phyloP scores from a whole-genome alignment of 2,797 vertebrate species.

The Sylvia borin region DNA sequence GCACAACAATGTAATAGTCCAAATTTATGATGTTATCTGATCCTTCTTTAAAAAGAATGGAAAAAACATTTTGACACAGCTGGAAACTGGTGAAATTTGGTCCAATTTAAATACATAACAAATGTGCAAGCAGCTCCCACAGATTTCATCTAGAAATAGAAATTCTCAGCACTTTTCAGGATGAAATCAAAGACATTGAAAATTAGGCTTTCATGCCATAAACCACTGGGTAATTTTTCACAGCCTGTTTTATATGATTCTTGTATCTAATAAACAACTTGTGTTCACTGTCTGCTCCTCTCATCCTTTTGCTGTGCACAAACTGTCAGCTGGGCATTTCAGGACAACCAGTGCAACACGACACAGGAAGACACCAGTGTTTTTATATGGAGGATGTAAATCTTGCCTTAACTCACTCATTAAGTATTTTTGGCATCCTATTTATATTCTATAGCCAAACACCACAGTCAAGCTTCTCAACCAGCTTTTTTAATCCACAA shows the following conservation, averaged over 20 bases:
- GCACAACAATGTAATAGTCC: not conserved
- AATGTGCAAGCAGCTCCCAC: not conserved
- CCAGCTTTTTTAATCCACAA: not conserved
- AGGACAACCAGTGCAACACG: not conserved
- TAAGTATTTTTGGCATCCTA: not conserved
- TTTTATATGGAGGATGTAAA: not conserved
- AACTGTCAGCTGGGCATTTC: not conserved
- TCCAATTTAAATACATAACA: not conserved
- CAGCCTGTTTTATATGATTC: not conserved
- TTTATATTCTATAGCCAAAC: not conserved
- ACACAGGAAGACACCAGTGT: not conserved
- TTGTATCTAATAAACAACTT: not conserved
- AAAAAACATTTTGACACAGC: not conserved
- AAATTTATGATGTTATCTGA: not conserved
- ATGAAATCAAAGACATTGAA: not conserved
- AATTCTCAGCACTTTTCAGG: conserved; percentile 4
- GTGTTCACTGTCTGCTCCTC: not conserved
- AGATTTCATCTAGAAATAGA: not conserved
- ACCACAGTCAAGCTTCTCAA: not conserved
- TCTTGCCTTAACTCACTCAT: not conserved
- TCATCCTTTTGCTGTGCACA: not conserved
- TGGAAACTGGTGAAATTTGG: not conserved
- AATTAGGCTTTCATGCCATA: not conserved
- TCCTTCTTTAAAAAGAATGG: not conserved
- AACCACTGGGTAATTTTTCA: not conserved